Base-by-base conservation (phyloP, 2,888 invertebrate species). In the Bugula neritina region DNA sequence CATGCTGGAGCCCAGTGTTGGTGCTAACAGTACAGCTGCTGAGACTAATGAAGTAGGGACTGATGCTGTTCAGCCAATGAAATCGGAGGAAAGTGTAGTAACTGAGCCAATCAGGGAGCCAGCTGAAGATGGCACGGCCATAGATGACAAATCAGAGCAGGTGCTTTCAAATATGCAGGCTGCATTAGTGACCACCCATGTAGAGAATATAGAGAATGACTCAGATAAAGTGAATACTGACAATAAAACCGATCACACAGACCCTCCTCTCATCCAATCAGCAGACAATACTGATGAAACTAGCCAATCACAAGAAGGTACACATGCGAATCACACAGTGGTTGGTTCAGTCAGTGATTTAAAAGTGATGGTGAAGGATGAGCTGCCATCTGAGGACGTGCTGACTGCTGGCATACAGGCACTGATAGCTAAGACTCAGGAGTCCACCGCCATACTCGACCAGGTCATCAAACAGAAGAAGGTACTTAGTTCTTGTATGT, bases 381-480 rank as follows among this genome's bases (percentile, higher is more conserved):
- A 57, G 57, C n/a, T 57, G n/a, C 57, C 57, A 23, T 57, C 57
- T 5, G 57, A 57, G n/a, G 57, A 57, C 25, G 57, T 25, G 57
- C n/a, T 57, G 5, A 57, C 57, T 5, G 57, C 57, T 23, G 57
- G 57, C 57, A 57, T 57, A 5, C 57, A 57, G 57, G 57, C 57
- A 5, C 57, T 57, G 10, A 57, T 57, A 5, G 57, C 57, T 23
- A 57, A 57, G n/a, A 25, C 57, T 5, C 57, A 57, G 57, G 57
- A 57, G n/a, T 57, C 57, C 25, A 57, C 10, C 25, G 57, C 57
- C 23, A 13, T 57, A 3, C n/a, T 57, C 3, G 57, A 57, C n/a
- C 57, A n/a, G n/a, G 57, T 57, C 5, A 57, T 57, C 57, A 57
- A 57, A 57, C 57, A 57, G 57, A 57, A 57, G n/a, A 57, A 57